These are phyloP conservation scores for Harpagoxenus sublaevis DNA, from an alignment of 2,888 invertebrate genomes.

Conservation along the genomic window DNA sequence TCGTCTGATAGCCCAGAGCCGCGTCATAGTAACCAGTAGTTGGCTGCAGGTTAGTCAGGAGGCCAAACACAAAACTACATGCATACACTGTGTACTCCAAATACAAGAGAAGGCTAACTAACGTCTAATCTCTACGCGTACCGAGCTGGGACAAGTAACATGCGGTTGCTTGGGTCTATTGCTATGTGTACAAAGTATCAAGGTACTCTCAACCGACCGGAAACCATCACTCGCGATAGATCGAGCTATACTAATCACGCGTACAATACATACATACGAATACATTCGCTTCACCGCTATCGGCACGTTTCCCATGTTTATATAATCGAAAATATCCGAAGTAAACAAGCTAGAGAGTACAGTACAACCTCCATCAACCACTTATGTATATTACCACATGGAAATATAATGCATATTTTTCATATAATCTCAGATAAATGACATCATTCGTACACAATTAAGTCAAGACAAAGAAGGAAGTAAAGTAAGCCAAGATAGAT, in stretches of 20 bases:
- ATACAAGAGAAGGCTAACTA: conserved; percentile 84
- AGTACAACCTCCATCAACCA: conserved; percentile 63
- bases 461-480: conserved; percentile 59
- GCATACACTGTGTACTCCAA: conserved; percentile 86
- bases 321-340: conserved; percentile 13
- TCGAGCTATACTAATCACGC: conserved; percentile 1
- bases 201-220: background rate
- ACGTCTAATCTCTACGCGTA: conserved; percentile 79
- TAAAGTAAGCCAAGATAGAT: conserved; percentile 62
- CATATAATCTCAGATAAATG: conserved; percentile 63
- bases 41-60: conserved; percentile 86
- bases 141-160: conserved; percentile 66
- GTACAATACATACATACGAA: background rate
- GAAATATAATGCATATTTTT: conserved; percentile 54
- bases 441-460: conserved; percentile 60
- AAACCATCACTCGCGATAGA: conserved; percentile 22
- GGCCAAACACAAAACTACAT: conserved; percentile 86
- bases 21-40: conserved; percentile 90
- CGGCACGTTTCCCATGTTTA: background rate
- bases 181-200: conserved; percentile 22
- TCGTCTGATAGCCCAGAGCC: conserved; percentile 90
- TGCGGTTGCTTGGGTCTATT: conserved; percentile 61
- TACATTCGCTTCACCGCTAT: background rate
- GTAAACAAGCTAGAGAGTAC: conserved; percentile 42
- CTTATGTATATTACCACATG: conserved; percentile 47